These are phyloP conservation scores for Lophochroa leadbeateri DNA, from an alignment of 2,113 vertebrate genomes.

Conservation along the genomic window DNA sequence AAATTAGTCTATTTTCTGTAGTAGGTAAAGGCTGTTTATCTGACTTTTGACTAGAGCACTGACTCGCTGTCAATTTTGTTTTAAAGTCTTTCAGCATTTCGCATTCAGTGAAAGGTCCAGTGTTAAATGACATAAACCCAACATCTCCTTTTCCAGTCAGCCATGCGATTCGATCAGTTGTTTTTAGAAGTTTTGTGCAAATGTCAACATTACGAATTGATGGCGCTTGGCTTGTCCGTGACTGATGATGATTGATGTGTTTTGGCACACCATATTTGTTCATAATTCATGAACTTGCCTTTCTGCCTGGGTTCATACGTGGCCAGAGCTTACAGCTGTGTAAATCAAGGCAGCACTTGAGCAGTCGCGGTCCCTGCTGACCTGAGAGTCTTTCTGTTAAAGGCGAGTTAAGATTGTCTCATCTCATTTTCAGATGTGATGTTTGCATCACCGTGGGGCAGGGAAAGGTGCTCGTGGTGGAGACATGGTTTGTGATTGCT, in stretches of 20 bases:
- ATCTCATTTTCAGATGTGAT: background rate
- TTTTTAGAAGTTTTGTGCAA: constrained; percentile 27
- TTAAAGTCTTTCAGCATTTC: background rate
- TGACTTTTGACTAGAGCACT: background rate
- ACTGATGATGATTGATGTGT: constrained; percentile 55
- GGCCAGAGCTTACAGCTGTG: background rate
- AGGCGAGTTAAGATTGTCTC: background rate
- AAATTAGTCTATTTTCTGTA: background rate
- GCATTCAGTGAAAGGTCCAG: background rate
- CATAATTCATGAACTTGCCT: constrained; percentile 60
- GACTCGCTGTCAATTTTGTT: background rate
- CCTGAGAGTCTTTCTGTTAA: background rate
- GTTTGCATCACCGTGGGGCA: background rate
- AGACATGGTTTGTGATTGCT: background rate
- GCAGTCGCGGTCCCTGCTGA: background rate
- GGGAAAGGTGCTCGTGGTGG: background rate
- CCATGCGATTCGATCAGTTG: background rate
- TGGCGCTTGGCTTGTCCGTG: background rate
- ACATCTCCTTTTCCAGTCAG: constrained; percentile 16
- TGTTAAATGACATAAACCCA: background rate
- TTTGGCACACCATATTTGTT: constrained; percentile 18
- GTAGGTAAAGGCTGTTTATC: background rate
- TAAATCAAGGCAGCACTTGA: constrained; percentile 1
- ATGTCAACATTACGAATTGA: background rate
- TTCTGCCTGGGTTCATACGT: background rate